Evolutionary conservation across 2,888 invertebrate genomes (phyloP).

Genomic region (Sipunculus nudus): DNA sequence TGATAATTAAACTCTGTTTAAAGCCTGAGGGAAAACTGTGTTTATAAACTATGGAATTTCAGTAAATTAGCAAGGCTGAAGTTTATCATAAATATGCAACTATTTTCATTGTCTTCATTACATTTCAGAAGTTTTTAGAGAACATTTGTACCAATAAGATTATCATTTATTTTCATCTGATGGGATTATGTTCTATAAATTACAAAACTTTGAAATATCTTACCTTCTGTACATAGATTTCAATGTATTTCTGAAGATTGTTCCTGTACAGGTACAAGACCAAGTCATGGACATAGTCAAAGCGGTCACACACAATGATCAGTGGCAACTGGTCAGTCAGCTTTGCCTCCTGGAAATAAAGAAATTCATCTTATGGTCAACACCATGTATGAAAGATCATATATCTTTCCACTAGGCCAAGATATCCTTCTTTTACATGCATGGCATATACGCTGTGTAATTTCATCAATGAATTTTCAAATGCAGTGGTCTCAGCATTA

Average conservation of each 20-base stretch:
- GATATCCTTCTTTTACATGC: not conserved
- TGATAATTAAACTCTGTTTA: too few relatives aligned
- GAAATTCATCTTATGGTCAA: not conserved
- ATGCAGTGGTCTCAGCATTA: too few relatives aligned
- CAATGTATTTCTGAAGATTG: constrained; percentile 98
- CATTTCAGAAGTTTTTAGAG: too few relatives aligned
- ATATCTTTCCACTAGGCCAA: not conserved
- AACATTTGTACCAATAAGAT: too few relatives aligned
- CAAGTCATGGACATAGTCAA: constrained; percentile 98
- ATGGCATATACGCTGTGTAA: too few relatives aligned
- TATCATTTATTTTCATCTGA: too few relatives aligned
- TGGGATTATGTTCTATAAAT: not conserved
- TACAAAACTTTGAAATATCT: constrained; percentile 9
- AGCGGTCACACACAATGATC: constrained; percentile 99
- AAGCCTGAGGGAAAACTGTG: too few relatives aligned
- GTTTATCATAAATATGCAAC: too few relatives aligned
- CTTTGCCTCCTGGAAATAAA: constrained; percentile 81
- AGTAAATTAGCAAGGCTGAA: too few relatives aligned
- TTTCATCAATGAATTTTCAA: too few relatives aligned
- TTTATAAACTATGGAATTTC: too few relatives aligned
- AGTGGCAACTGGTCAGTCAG: constrained; percentile 97
- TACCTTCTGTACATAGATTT: constrained; percentile 99
- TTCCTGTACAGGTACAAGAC: constrained; percentile 98
- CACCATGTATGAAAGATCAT: not conserved
- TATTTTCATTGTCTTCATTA: too few relatives aligned